Conservation (phyloP, 2,888 invertebrate species). For the Drosophila glabriapex region DNA sequence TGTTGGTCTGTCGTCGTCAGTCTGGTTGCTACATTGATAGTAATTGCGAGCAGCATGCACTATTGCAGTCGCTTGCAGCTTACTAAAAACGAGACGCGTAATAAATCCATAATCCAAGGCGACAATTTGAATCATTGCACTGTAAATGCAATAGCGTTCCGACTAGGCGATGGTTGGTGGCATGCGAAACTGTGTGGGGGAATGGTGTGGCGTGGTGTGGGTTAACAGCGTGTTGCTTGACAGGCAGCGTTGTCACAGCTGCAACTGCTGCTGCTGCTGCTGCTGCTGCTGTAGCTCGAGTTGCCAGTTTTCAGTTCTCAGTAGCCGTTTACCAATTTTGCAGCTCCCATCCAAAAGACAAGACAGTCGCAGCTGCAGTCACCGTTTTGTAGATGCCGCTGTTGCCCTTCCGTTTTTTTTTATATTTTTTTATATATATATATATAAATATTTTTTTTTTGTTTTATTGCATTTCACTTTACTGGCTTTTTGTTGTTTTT, state of each 20-base stretch:
- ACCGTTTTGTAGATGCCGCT: constrained; percentile 39
- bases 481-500: constrained; percentile 61
- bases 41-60: constrained; percentile 78
- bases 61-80: constrained; percentile 75
- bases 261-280: constrained; percentile 21
- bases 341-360: constrained; percentile 59
- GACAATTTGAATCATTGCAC: constrained; percentile 80
- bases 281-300: constrained; percentile 16
- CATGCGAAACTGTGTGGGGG: neutral
- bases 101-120: constrained; percentile 81
- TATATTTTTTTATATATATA: neutral
- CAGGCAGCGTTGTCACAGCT: constrained; percentile 57
- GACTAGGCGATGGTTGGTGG: neutral
- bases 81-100: constrained; percentile 77
- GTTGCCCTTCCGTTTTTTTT: constrained; percentile 32
- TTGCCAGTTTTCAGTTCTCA: constrained; percentile 29
- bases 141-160: constrained; percentile 57
- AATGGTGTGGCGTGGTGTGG: neutral
- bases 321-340: constrained; percentile 14
- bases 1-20: constrained; percentile 28
- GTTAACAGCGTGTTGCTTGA: constrained; percentile 38
- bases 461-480: constrained; percentile 78
- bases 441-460: constrained; percentile 22
- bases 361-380: constrained; percentile 61
- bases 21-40: constrained; percentile 67